Conservation (phyloP, 2,888 invertebrate species). For the Polydrusus pterygomalis region DNA sequence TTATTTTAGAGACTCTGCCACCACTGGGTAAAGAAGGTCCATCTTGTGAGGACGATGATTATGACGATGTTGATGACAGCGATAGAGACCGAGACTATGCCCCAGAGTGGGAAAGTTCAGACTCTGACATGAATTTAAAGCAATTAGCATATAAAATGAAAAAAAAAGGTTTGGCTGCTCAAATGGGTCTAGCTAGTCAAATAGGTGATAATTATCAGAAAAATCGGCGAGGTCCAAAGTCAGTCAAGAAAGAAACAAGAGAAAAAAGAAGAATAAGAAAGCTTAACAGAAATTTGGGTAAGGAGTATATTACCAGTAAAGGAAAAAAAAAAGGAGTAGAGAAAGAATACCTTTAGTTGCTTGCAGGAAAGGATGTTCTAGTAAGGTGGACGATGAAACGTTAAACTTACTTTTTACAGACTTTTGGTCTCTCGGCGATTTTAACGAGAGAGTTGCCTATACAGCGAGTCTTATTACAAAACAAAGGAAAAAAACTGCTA, state of each 20-base stretch:
- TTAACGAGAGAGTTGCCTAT: slow-evolving; percentile 14
- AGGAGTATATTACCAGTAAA: too few relatives aligned
- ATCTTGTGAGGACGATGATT: not conserved
- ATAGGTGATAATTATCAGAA: too few relatives aligned
- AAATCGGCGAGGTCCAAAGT: too few relatives aligned
- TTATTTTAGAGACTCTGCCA: not conserved
- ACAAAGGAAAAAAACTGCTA: not conserved
- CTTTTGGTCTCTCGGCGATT: slow-evolving; percentile 14
- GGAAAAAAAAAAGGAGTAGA: too few relatives aligned
- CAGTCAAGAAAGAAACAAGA: too few relatives aligned
- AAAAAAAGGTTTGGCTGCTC: too few relatives aligned
- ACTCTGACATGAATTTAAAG: too few relatives aligned
- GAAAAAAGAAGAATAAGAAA: too few relatives aligned
- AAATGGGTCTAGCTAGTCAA: too few relatives aligned
- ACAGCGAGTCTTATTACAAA: slow-evolving; percentile 15
- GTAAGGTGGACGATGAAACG: not conserved
- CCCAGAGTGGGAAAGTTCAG: too few relatives aligned
- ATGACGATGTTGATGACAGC: not conserved
- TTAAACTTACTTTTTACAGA: not conserved
- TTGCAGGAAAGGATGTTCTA: not conserved
- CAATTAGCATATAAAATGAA: not conserved
- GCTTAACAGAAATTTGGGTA: too few relatives aligned
- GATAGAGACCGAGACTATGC: not conserved
- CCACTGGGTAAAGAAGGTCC: not conserved
- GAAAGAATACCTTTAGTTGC: too few relatives aligned